phyloP scores from a whole-genome alignment of 92 coral and sea anemone genomes.

The Epizoanthus rinbou region DNA sequence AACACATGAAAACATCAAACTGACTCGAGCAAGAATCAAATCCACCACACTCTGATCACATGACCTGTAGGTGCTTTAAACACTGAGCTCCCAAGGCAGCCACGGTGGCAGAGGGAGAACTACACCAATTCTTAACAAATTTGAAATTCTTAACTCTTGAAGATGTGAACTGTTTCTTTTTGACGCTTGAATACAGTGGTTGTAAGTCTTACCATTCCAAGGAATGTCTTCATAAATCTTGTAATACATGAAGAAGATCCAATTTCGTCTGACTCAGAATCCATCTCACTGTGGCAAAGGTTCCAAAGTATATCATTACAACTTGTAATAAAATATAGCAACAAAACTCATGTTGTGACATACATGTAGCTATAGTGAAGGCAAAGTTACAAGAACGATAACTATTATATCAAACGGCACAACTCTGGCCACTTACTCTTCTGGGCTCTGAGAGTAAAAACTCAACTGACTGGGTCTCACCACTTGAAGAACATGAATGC shows the following conservation, averaged over 20 bases:
- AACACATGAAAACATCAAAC: no score
- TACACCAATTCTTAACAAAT: no score
- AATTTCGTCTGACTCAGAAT: slow-evolving; percentile 56
- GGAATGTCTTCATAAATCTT: slow-evolving; percentile 84
- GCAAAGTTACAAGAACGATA: not conserved
- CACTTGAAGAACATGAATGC: slow-evolving; percentile 92
- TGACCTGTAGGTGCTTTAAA: no score
- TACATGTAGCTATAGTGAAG: no score
- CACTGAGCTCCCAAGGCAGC: no score
- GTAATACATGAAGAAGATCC: slow-evolving; percentile 70
- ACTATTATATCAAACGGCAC: not conserved
- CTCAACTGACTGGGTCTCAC: slow-evolving; percentile 75
- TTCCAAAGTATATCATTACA: not conserved
- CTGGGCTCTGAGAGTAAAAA: slow-evolving; percentile 55
- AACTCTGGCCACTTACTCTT: slow-evolving; percentile 73
- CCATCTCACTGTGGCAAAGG: slow-evolving; percentile 58
- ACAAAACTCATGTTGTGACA: no score
- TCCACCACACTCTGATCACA: no score
- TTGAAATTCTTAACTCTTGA: no score
- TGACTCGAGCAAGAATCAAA: no score
- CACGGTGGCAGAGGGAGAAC: no score
- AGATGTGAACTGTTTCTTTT: not conserved
- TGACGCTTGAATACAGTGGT: not conserved
- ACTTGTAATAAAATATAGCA: no score
- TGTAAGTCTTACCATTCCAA: slow-evolving; percentile 74